Evolutionary conservation across 1,140 invertebrate species (phyloP).

Genomic region (Hyles euphorbiae): DNA sequence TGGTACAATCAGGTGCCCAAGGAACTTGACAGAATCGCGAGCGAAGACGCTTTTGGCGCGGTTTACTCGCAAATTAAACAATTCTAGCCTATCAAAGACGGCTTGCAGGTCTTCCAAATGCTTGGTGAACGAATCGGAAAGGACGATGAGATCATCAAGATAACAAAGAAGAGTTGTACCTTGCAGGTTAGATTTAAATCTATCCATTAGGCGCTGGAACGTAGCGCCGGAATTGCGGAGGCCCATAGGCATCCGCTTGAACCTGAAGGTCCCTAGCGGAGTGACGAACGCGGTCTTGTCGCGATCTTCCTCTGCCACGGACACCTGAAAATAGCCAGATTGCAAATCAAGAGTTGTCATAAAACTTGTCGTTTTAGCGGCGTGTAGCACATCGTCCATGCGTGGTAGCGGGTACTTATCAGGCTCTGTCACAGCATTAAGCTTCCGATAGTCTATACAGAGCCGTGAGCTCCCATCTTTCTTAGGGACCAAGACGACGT

Average conservation of each 20-base stretch:
- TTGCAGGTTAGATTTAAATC: constrained; percentile 25
- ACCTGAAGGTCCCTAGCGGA: constrained; percentile 48
- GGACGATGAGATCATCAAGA: constrained; percentile 61
- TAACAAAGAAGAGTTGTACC: constrained; percentile 46
- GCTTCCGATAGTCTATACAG: constrained; percentile 43
- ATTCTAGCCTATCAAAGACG: constrained; percentile 25
- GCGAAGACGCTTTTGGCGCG: constrained; percentile 50
- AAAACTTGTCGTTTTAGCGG: constrained; percentile 36
- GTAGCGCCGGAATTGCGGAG: constrained; percentile 50
- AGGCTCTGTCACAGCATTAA: constrained; percentile 15
- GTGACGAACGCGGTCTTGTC: constrained; percentile 71
- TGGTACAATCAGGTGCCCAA: constrained; percentile 53
- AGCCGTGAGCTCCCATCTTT: constrained; percentile 30
- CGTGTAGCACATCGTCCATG: constrained; percentile 66
- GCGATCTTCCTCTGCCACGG: constrained; percentile 16
- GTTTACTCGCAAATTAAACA: constrained; percentile 29
- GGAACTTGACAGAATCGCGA: constrained; percentile 34
- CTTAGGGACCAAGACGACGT: constrained; percentile 72
- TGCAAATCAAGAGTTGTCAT: constrained; percentile 67
- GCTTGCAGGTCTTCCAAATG: constrained; percentile 41
- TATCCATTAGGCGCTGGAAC: constrained; percentile 63
- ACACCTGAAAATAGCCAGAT: constrained; percentile 65
- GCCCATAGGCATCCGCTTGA: constrained; percentile 55
- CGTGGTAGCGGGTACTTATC: constrained; percentile 70
- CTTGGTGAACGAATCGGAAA: constrained; percentile 38